phyloP scores from a whole-genome alignment of 2,113 vertebrate genomes.

The Apteryx owenii region DNA sequence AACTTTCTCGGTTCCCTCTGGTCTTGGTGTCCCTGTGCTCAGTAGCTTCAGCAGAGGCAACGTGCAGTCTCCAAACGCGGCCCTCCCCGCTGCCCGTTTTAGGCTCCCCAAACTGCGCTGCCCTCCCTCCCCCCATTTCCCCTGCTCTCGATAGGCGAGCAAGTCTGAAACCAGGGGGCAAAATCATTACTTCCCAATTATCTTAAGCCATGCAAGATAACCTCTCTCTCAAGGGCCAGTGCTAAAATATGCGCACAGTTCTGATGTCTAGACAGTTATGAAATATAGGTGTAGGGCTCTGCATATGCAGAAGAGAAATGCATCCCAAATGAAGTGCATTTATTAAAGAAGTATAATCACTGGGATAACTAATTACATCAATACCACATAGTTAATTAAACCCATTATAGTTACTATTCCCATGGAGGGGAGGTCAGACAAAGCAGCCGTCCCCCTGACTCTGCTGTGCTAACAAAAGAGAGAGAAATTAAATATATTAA shows the following conservation, averaged over 20 bases:
- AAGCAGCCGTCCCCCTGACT: conserved; percentile 63
- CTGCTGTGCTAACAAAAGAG: conserved; percentile 69
- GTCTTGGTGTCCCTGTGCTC: conserved; percentile 20
- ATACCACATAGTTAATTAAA: conserved; percentile 85
- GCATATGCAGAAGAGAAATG: conserved; percentile 59
- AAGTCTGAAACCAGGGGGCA: conserved; percentile 71
- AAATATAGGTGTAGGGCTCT: conserved; percentile 71
- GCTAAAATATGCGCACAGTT: conserved; percentile 71
- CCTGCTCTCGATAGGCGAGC: conserved; percentile 23
- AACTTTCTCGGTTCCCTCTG: conserved; percentile 40
- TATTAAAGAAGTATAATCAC: conserved; percentile 81
- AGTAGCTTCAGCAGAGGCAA: conserved; percentile 44
- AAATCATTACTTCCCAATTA: conserved; percentile 82
- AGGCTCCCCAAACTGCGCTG: conserved; percentile 43
- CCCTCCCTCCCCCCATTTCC: conserved; percentile 12
- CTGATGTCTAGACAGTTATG: conserved; percentile 77
- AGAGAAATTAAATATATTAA: conserved; percentile 77
- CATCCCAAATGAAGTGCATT: conserved; percentile 81
- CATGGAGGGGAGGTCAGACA: conserved; percentile 75
- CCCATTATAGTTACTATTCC: conserved; percentile 80
- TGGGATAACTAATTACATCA: conserved; percentile 81
- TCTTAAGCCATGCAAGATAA: conserved; percentile 74
- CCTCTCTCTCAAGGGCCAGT: conserved; percentile 69
- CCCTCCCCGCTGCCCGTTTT: conserved; percentile 14
- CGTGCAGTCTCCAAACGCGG: conserved; percentile 50